Conservation (phyloP, 2,113 vertebrate genomes). For the Aphelocoma coerulescens region DNA sequence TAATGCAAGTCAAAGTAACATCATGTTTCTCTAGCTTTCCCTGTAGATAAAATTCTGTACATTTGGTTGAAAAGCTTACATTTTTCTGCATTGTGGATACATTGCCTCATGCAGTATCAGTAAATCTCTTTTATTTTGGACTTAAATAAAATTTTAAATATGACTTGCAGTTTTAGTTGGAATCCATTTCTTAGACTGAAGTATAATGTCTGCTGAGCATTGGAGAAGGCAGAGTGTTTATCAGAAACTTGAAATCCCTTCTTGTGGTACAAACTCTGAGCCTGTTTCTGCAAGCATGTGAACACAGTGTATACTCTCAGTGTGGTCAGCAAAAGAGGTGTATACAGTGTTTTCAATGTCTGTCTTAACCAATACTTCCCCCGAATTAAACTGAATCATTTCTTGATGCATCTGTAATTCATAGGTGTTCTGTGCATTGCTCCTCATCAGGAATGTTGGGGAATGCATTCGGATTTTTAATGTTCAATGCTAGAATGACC, state of each 20-base stretch:
- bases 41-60: constrained; percentile 27
- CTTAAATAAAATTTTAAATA: constrained; percentile 21
- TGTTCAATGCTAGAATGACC: constrained; percentile 69
- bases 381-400: background rate
- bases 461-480: constrained; percentile 58
- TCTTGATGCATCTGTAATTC: background rate
- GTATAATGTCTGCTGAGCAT: background rate
- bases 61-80: constrained; percentile 30
- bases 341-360: background rate
- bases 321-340: background rate
- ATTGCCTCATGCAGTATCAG: background rate
- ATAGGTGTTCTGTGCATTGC: constrained; percentile 37
- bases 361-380: background rate
- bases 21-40: constrained; percentile 46
- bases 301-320: background rate
- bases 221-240: background rate
- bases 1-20: constrained; percentile 25
- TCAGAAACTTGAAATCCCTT: background rate
- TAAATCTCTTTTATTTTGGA: constrained; percentile 17
- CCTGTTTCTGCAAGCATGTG: background rate
- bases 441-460: constrained; percentile 66
- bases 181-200: constrained; percentile 14
- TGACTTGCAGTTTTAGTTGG: constrained; percentile 20
- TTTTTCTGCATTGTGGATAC: constrained; percentile 38
- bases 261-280: background rate